These are phyloP conservation scores for Heliconius eleuchia DNA, from an alignment of 1,140 invertebrate species.

Conservation along the genomic window DNA sequence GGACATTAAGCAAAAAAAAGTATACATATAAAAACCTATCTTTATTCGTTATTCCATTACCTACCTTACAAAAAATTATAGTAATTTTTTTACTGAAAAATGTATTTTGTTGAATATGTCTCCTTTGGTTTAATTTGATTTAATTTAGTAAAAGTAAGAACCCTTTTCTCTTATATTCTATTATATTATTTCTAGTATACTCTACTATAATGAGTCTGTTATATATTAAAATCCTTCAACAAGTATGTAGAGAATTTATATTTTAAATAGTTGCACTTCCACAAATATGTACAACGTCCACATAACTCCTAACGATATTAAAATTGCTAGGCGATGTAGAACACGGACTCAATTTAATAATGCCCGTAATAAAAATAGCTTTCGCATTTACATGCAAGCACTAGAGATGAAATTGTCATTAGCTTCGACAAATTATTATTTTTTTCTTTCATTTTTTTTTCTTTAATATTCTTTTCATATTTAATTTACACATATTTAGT, in stretches of 20 bases:
- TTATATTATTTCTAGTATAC: too few species aligned
- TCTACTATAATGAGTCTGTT: too few species aligned
- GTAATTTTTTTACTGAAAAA: too few species aligned
- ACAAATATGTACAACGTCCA: constrained; percentile 18
- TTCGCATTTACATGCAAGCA: constrained; percentile 19
- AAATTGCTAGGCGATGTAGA: constrained; percentile 24
- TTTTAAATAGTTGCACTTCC: background rate
- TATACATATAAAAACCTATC: too few species aligned
- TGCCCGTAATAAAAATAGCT: constrained; percentile 20
- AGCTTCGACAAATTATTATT: background rate
- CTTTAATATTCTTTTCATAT: background rate
- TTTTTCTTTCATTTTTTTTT: background rate
- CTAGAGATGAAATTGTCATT: constrained; percentile 18
- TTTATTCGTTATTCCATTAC: too few species aligned
- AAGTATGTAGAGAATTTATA: background rate
- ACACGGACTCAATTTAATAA: constrained; percentile 27
- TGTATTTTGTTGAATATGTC: too few species aligned
- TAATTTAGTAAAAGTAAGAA: too few species aligned
- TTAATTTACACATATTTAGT: too few species aligned
- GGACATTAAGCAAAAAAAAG: too few species aligned
- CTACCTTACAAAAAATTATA: too few species aligned
- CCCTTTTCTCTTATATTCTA: too few species aligned
- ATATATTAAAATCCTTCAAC: background rate
- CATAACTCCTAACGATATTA: constrained; percentile 25
- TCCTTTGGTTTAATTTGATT: too few species aligned